phyloP scores from a whole-genome alignment of 2,888 invertebrate species.

The Cremastobaeus sp. region DNA sequence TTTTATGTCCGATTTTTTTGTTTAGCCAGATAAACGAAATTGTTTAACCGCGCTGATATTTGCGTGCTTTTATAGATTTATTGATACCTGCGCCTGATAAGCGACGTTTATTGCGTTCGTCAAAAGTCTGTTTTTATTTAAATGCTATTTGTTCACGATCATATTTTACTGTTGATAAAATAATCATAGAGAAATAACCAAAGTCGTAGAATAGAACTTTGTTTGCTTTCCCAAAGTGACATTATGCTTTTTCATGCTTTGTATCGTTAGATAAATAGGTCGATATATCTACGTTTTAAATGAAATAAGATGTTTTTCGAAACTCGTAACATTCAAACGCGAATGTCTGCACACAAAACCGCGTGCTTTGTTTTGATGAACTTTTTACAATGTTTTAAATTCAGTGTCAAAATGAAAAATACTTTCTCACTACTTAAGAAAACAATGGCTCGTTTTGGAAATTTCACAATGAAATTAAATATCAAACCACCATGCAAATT shows the following conservation, averaged over 20 bases:
- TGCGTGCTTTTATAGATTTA: conserved; percentile 44
- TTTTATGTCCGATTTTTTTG: background rate
- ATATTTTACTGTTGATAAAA: conserved; percentile 44
- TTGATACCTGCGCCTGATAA: conserved; percentile 39
- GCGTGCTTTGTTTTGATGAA: too few relatives aligned
- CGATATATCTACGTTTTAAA: too few relatives aligned
- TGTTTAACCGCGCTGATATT: conserved; percentile 30
- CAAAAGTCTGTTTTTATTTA: conserved; percentile 38
- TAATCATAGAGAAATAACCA: conserved; percentile 30
- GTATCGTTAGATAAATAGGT: conserved; percentile 49
- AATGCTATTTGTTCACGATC: conserved; percentile 49
- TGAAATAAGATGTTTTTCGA: too few relatives aligned
- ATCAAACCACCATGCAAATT: too few relatives aligned
- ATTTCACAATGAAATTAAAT: too few relatives aligned
- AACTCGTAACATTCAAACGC: too few relatives aligned
- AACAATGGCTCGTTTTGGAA: too few relatives aligned
- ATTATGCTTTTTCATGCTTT: conserved; percentile 44
- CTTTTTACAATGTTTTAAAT: too few relatives aligned
- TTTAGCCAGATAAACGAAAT: conserved; percentile 9
- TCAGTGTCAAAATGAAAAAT: too few relatives aligned
- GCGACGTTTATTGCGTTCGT: conserved; percentile 29
- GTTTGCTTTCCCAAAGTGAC: conserved; percentile 47
- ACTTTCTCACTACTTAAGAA: too few relatives aligned
- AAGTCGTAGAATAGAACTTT: conserved; percentile 23
- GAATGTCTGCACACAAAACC: too few relatives aligned